Base-by-base conservation (phyloP, 2,113 vertebrate species). In the Malurus cyaneus region DNA sequence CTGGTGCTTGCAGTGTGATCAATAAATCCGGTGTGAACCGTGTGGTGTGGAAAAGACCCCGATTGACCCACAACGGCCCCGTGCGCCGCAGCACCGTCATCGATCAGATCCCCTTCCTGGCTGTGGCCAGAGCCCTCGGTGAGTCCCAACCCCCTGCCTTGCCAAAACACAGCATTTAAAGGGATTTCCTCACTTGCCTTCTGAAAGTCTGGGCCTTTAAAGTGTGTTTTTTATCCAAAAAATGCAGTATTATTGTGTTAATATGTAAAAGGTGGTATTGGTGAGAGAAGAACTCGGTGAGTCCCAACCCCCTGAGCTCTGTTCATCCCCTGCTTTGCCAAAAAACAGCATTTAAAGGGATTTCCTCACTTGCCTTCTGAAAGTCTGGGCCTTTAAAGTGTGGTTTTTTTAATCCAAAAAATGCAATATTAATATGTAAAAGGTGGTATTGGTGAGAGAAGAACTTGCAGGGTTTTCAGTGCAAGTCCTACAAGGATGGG, bases 21-120 rank as follows among this genome's bases (percentile, higher is more conserved):
- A 99, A 99, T 96, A 99, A 99, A 92, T 99, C 99, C 9, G 99
- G 99, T 0, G 99, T 99, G 94, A 99, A 99, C 92, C 98, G 99
- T 8, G 99, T 99, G 1, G 99, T 99, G 59, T 99, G 99, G 99
- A 99, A 99, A 97, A 98, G 99, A 57, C 99, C 99, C 9, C 98
- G 99, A 8, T 98, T 99, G 62, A 98, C 97, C 57, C 99, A 99
- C 97, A 99, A 98, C 1, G 99, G 99, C 31, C 99, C 99, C 2
- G 99, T 99, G 88, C 98, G 99, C 74, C 98, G 99, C 70, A 99
- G 99, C 96, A 99, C 99, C 0, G 97, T 99, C 85, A 99, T 99
- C 7, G 99, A 99, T 96, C 99, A 99, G 97, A 99, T 99, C 64
- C 99, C 99, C 0, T 99, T 99, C 95, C 97, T 99, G 93, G 99